phyloP scores from a whole-genome alignment of 2,797 vertebrate genomes.

The Characodon lateralis region DNA sequence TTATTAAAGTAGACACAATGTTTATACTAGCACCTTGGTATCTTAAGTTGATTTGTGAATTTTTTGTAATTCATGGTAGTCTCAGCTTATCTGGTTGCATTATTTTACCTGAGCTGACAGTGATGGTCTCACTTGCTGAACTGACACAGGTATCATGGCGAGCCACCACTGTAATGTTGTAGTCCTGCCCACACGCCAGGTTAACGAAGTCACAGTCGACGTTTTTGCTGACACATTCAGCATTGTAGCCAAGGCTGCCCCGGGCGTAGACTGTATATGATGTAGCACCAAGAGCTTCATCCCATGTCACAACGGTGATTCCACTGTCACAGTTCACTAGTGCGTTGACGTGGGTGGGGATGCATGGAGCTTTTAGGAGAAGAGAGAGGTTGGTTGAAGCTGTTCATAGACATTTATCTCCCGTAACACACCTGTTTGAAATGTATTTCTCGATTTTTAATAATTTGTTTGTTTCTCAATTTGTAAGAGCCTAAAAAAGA shows the following conservation, averaged over 20 bases:
- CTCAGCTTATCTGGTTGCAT: neutral
- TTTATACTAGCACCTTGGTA: too few relatives aligned
- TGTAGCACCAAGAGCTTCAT: constrained; percentile 60
- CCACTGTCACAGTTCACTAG: constrained; percentile 60
- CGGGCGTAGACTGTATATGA: constrained; percentile 66
- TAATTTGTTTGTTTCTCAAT: neutral
- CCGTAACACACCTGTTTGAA: neutral
- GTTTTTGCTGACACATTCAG: constrained; percentile 50
- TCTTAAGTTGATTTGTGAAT: neutral
- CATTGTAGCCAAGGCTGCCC: constrained; percentile 51
- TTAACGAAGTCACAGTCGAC: constrained; percentile 64
- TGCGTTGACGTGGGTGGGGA: constrained; percentile 62
- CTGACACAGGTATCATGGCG: constrained; percentile 61
- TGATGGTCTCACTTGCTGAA: constrained; percentile 54
- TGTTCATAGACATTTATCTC: neutral
- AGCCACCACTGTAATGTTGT: constrained; percentile 74
- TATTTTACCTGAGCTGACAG: constrained; percentile 65
- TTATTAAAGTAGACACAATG: too few relatives aligned
- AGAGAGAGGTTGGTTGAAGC: neutral
- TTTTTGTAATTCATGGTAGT: neutral
- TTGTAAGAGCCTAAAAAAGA: neutral
- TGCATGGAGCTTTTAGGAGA: constrained; percentile 75
- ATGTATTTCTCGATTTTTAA: neutral
- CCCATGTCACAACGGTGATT: constrained; percentile 75
- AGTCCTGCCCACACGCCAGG: constrained; percentile 80